These are phyloP conservation scores for Micrasema longulum DNA, from an alignment of 1,140 invertebrate species.

Conservation along the genomic window DNA sequence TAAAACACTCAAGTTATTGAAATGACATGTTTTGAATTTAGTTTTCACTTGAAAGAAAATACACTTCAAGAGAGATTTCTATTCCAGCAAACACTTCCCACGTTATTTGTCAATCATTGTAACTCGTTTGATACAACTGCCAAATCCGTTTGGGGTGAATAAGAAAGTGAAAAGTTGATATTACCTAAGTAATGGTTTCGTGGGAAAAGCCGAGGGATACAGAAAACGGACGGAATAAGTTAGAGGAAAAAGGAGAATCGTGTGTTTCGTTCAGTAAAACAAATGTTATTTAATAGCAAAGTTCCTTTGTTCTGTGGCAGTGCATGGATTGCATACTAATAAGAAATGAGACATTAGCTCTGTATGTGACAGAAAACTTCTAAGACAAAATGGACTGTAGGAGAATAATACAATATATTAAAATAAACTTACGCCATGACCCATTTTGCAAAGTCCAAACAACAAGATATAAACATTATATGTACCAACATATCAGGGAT, in stretches of 20 bases:
- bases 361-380: conserved; percentile 1
- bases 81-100: neutral
- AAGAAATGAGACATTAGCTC: neutral
- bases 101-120: conserved; percentile 22
- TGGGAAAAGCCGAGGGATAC: conserved; percentile 1
- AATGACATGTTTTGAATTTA: too few species aligned
- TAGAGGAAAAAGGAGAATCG: neutral
- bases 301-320: conserved; percentile 1
- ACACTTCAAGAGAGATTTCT: neutral
- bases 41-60: too few species aligned
- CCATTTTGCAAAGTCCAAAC: too few species aligned
- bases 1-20: too few species aligned
- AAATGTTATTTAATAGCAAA: conserved; percentile 25
- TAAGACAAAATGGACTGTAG: neutral
- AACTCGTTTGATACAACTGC: conserved; percentile 8
- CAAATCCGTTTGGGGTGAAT: conserved; percentile 9
- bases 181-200: conserved; percentile 11
- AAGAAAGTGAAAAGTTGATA: conserved; percentile 30
- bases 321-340: conserved; percentile 12
- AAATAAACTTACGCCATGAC: too few species aligned
- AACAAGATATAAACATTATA: too few species aligned
- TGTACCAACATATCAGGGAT: too few species aligned
- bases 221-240: conserved; percentile 1
- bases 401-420: neutral
- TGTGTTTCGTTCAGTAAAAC: neutral